Base-by-base conservation (phyloP, 2,113 vertebrate species). In the Progne subis region DNA sequence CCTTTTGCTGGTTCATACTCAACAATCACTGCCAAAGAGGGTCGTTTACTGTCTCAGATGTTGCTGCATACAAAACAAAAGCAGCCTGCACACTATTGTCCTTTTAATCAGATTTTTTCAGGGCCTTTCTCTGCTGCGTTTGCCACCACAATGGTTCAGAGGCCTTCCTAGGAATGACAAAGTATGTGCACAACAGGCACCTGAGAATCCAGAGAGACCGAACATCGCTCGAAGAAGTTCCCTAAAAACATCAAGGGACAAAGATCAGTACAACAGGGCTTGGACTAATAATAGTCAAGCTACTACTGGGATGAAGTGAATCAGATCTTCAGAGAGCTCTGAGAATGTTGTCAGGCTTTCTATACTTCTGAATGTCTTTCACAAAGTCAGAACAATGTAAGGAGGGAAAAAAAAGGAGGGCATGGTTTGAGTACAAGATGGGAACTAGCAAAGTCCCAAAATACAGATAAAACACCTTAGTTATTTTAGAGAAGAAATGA, bases 281-380 rank as follows among this genome's bases (percentile, higher is more conserved):
- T 31, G 32, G 77, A 70, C 34, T 92, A 95, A 88, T 52, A 93
- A 94, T 56, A 96, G 91, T 21, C 71, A 67, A 31, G 26, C 44
- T 63, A 60, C 86, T 64, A 14, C 80, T 55, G 86, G 37, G 68
- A 94, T 82, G 29, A 94, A 94, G 41, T 7, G 44, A 75, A 80
- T 88, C 56, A 59, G 50, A 55, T 60, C 52, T 90, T 90, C 76
- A 70, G 69, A 86, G 68, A 59, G 68, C 29, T 83, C 44, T 67
- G 50, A 71, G 46, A 72, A 18, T 8, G 46, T 19, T 82, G 60
- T 83, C 44, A 86, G 82, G 44, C 39, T 57, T 83, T 77, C 71
- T 88, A 1, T 55, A 17, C 14, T 44, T 59, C 50, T 74, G 82
- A 86, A 39, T 28, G 50, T 61, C 82, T 92, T 95, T 90, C 68